Evolutionary conservation across 2,797 vertebrate genomes (phyloP).

Genomic region (Glossophaga mutica): DNA sequence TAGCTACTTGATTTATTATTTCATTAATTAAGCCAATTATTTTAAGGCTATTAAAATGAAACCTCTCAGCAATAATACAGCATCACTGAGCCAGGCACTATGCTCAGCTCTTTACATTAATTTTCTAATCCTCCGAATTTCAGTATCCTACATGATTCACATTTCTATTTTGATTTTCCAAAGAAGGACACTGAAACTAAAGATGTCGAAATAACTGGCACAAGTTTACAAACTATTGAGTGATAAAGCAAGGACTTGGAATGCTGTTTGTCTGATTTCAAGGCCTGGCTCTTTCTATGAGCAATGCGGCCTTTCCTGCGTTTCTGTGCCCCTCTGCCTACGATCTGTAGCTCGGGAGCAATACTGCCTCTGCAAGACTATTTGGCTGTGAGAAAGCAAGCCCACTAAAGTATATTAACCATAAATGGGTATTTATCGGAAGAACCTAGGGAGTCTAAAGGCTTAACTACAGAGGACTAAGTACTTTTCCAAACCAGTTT

Average conservation of each 20-base stretch:
- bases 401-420: not conserved
- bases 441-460: not conserved
- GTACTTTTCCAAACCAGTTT: not conserved
- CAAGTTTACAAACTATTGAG: not conserved
- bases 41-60: not conserved
- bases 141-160: not conserved
- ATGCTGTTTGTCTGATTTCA: not conserved
- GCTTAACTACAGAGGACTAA: not conserved
- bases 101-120: not conserved
- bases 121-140: slow-evolving; percentile 8
- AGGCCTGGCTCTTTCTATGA: not conserved
- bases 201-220: not conserved
- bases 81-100: not conserved
- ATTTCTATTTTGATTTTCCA: not conserved
- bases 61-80: not conserved
- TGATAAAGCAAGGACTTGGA: not conserved
- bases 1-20: not conserved
- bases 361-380: not conserved
- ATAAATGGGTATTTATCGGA: not conserved
- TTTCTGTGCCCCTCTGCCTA: not conserved
- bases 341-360: not conserved
- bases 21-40: not conserved
- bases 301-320: not conserved
- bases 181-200: not conserved
- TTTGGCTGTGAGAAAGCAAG: not conserved